Conservation (phyloP, 2,797 vertebrate genomes). For the Bradypus variegatus region DNA sequence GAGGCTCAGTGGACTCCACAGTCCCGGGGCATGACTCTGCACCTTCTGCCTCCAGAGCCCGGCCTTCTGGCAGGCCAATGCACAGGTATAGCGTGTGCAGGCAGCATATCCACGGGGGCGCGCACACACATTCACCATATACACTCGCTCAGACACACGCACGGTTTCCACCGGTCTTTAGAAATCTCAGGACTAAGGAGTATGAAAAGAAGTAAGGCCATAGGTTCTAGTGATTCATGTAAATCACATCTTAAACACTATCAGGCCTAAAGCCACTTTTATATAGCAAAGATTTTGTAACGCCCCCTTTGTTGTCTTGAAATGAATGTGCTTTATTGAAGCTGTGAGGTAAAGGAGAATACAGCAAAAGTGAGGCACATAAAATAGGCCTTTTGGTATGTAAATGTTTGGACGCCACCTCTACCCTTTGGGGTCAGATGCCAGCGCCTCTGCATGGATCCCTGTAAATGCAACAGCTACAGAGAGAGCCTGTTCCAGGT, state of each 20-base stretch:
- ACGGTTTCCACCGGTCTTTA: background rate
- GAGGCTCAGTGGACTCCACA: accelerated
- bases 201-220: background rate
- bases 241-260: background rate
- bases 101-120: background rate
- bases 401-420: background rate
- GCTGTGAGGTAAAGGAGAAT: background rate
- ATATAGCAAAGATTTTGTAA: background rate
- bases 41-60: background rate
- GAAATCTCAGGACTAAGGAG: background rate
- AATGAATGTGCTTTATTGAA: background rate
- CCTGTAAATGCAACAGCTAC: background rate
- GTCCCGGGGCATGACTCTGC: background rate
- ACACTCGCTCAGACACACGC: too few relatives aligned
- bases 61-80: background rate
- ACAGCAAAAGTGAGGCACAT: background rate
- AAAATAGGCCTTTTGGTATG: background rate
- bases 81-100: background rate
- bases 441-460: accelerated
- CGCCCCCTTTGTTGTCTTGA: background rate
- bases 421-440: background rate
- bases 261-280: background rate
- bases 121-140: background rate
- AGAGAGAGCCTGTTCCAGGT: too few relatives aligned
- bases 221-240: background rate